These are phyloP conservation scores for Tinamus guttatus DNA, from an alignment of 2,113 vertebrate species.

Conservation along the genomic window DNA sequence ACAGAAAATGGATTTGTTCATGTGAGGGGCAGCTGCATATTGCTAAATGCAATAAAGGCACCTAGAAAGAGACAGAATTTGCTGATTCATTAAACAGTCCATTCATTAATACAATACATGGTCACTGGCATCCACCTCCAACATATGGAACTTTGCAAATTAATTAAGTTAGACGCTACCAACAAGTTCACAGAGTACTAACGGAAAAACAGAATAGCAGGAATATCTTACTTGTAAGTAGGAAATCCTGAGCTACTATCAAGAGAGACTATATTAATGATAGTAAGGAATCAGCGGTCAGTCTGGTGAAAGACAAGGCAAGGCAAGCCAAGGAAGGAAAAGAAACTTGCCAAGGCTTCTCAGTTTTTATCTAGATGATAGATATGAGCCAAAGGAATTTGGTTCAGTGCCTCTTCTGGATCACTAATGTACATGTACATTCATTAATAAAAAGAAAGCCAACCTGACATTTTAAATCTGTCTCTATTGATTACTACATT, in stretches of 20 bases:
- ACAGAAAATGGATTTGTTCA: background rate
- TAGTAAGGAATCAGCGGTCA: background rate
- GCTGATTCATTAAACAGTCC: background rate
- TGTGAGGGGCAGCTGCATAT: background rate
- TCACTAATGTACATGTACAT: background rate
- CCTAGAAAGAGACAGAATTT: background rate
- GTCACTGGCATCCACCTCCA: background rate
- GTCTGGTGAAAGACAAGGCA: background rate
- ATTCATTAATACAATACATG: background rate
- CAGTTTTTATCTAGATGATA: background rate
- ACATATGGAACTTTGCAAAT: background rate
- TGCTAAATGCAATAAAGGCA: background rate
- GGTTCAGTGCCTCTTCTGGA: background rate
- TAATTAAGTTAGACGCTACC: background rate
- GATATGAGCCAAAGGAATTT: background rate
- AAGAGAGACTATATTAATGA: background rate
- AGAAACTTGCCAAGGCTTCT: background rate
- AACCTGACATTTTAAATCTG: background rate
- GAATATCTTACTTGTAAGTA: background rate
- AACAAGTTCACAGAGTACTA: background rate
- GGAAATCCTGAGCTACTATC: background rate
- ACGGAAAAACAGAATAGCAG: background rate
- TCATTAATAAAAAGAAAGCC: background rate
- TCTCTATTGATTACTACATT: background rate
- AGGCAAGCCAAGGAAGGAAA: background rate